These are phyloP conservation scores for Polypterus senegalus DNA, from an alignment of 2,113 vertebrate genomes.

Conservation along the genomic window DNA sequence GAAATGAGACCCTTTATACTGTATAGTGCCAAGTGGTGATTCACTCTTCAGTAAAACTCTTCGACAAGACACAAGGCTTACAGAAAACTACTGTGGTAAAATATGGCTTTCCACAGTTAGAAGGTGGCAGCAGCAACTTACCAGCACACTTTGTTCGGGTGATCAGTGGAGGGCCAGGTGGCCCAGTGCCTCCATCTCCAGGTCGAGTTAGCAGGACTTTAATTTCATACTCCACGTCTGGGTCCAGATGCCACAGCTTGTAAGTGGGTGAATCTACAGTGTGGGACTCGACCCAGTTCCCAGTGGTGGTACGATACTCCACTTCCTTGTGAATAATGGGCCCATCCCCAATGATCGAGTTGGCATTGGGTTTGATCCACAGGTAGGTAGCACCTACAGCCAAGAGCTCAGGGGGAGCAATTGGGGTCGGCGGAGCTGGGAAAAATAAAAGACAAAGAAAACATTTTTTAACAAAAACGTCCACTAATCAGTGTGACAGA, in stretches of 20 bases:
- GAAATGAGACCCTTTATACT: too few species aligned
- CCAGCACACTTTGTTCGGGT: slow-evolving; percentile 95
- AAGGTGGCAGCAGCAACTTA: slow-evolving; percentile 25
- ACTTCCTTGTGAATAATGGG: slow-evolving; percentile 94
- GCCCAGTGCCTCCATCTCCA: slow-evolving; percentile 85
- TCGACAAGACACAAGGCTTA: too few species aligned
- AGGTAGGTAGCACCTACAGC: slow-evolving; percentile 89
- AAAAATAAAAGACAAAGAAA: background rate
- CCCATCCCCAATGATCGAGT: slow-evolving; percentile 93
- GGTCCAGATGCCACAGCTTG: slow-evolving; percentile 93
- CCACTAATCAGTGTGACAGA: too few species aligned
- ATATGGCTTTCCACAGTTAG: too few species aligned
- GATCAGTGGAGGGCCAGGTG: slow-evolving; percentile 78
- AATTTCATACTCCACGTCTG: slow-evolving; percentile 93
- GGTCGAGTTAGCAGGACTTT: slow-evolving; percentile 84
- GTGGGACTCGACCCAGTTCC: slow-evolving; percentile 88
- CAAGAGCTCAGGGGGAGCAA: slow-evolving; percentile 83
- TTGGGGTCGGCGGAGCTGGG: slow-evolving; percentile 85
- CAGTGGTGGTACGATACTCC: slow-evolving; percentile 83
- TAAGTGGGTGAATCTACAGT: slow-evolving; percentile 90
- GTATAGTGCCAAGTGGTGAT: too few species aligned
- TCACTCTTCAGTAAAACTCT: too few species aligned
- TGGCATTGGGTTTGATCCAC: slow-evolving; percentile 96
- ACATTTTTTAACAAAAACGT: too few species aligned
- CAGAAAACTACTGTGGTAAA: too few species aligned